phyloP scores from a whole-genome alignment of 2,888 invertebrate species.

The Nomada goodeniana region DNA sequence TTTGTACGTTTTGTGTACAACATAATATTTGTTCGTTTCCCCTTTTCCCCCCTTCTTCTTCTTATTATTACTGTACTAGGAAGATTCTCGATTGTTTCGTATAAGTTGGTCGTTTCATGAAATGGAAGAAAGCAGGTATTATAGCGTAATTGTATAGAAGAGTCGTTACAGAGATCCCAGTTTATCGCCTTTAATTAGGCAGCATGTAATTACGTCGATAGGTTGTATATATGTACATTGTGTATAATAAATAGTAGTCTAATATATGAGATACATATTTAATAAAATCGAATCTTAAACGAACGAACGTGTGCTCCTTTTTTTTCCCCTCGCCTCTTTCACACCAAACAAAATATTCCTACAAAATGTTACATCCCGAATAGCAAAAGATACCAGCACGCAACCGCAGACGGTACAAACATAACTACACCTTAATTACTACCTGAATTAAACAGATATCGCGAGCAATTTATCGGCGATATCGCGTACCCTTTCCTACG shows the following conservation, averaged over 20 bases:
- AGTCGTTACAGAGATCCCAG: slow-evolving; percentile 57
- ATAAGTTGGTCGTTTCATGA: background rate
- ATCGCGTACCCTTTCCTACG: background rate
- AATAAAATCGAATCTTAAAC: slow-evolving; percentile 75
- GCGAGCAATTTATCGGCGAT: slow-evolving; percentile 3
- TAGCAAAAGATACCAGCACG: no score
- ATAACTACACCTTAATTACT: background rate
- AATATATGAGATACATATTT: slow-evolving; percentile 81
- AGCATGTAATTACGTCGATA: slow-evolving; percentile 58
- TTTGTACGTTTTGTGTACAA: background rate
- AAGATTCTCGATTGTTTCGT: slow-evolving; percentile 23
- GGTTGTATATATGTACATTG: slow-evolving; percentile 84
- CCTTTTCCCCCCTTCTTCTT: no score
- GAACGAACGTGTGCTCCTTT: background rate
- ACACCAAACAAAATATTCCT: no score
- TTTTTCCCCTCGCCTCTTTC: background rate
- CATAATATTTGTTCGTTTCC: background rate
- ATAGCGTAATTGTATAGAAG: slow-evolving; percentile 34
- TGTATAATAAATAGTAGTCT: slow-evolving; percentile 81
- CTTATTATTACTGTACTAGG: background rate
- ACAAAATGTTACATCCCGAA: no score
- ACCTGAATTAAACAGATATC: slow-evolving; percentile 3
- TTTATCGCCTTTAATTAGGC: slow-evolving; percentile 67
- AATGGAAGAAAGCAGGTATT: background rate
- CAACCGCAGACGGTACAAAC: background rate